Evolutionary conservation across 2,888 invertebrate species (phyloP).

Genomic region (Caenorhabditis sp.): DNA sequence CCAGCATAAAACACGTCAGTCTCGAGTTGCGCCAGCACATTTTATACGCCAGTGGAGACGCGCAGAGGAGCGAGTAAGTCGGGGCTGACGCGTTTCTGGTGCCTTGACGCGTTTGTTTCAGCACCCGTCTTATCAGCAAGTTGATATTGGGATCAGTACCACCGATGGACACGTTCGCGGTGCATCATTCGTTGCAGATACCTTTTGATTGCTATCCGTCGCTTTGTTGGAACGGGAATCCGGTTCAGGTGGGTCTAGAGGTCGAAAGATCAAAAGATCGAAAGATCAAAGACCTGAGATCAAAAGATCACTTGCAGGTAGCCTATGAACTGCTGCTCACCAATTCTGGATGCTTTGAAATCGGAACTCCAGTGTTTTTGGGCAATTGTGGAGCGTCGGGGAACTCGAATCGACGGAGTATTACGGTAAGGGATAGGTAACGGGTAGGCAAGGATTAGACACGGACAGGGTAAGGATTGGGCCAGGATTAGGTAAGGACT

Average conservation of each 20-base stretch:
- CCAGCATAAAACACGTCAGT: slow-evolving; percentile 61
- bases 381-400: slow-evolving; percentile 54
- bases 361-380: slow-evolving; percentile 65
- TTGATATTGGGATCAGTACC: slow-evolving; percentile 55
- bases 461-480: too few species aligned
- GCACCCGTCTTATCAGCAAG: slow-evolving; percentile 29
- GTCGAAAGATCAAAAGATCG: not conserved
- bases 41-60: slow-evolving; percentile 64
- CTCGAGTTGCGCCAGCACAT: slow-evolving; percentile 67
- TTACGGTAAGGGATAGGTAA: too few species aligned
- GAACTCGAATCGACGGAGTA: slow-evolving; percentile 30
- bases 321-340: slow-evolving; percentile 64
- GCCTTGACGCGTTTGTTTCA: slow-evolving; percentile 42
- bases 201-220: slow-evolving; percentile 63
- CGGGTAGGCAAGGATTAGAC: too few species aligned
- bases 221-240: slow-evolving; percentile 55
- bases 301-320: slow-evolving; percentile 51
- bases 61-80: slow-evolving; percentile 66
- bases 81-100: too few species aligned
- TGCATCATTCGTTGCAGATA: slow-evolving; percentile 52
- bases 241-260: slow-evolving; percentile 38
- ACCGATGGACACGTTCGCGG: slow-evolving; percentile 17
- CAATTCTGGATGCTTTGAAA: slow-evolving; percentile 65
- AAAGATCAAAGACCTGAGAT: not conserved
- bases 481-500: too few species aligned